phyloP scores from a whole-genome alignment of 2,888 invertebrate genomes.

The Cephus sareptanus region DNA sequence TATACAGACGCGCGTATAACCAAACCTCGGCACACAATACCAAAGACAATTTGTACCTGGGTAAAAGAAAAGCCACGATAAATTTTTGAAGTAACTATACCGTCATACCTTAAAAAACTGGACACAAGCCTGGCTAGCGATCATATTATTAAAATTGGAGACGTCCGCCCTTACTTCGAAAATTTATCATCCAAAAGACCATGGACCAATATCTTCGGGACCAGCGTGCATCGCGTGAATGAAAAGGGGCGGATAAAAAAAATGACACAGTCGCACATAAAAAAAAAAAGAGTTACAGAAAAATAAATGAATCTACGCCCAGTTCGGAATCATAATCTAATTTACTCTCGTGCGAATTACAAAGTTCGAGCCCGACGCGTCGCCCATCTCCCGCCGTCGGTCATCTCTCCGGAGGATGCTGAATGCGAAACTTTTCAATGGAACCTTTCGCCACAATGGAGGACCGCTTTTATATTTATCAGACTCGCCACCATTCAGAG shows the following conservation, averaged over 20 bases:
- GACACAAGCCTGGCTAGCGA: neutral
- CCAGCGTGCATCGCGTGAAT: neutral
- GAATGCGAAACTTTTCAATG: conserved; percentile 50
- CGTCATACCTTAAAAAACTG: neutral
- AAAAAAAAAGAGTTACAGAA: neutral
- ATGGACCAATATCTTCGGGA: neutral
- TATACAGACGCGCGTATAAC: neutral
- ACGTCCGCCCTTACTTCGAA: neutral
- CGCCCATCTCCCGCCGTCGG: neutral
- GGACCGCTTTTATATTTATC: conserved; percentile 55
- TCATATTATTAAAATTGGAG: neutral
- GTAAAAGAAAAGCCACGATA: neutral
- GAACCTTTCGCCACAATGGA: conserved; percentile 46
- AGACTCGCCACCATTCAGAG: conserved; percentile 41
- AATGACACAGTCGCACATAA: neutral
- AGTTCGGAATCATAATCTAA: conserved; percentile 7
- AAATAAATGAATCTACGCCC: neutral
- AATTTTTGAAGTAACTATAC: neutral
- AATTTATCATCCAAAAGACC: neutral
- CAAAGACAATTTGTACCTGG: neutral
- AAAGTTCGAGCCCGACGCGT: neutral
- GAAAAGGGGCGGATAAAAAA: neutral
- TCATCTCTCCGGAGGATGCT: conserved; percentile 14
- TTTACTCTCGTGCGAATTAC: neutral
- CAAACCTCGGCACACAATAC: neutral